Evolutionary conservation across 2,888 invertebrate species (phyloP).

Genomic region (Athrips mouffetella): DNA sequence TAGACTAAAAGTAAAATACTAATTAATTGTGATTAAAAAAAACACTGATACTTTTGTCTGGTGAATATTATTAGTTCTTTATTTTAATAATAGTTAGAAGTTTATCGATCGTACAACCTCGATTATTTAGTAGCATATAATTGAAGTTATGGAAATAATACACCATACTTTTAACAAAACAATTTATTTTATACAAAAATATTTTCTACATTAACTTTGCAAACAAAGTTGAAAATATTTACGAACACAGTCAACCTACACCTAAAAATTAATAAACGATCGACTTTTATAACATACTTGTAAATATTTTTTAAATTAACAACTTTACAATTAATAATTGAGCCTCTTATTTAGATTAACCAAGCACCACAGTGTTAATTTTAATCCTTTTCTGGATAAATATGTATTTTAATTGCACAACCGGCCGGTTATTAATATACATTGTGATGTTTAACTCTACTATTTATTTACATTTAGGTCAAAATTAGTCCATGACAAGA

Average conservation of each 20-base stretch:
- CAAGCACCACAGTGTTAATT: slow-evolving; percentile 49
- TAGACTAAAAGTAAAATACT: no score
- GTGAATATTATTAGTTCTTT: no score
- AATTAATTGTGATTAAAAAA: no score
- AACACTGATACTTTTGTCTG: no score
- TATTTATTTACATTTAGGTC: slow-evolving; percentile 39
- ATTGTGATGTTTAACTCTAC: slow-evolving; percentile 30
- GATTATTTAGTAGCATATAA: no score
- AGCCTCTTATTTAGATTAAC: slow-evolving; percentile 54
- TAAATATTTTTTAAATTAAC: slow-evolving; percentile 21
- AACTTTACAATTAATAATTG: slow-evolving; percentile 43
- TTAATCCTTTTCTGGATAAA: slow-evolving; percentile 31
- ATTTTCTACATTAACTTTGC: slow-evolving; percentile 40
- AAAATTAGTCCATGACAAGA: neutral
- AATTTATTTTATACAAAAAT: slow-evolving; percentile 38
- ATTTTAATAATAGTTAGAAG: no score
- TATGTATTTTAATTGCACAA: slow-evolving; percentile 63
- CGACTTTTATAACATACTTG: slow-evolving; percentile 1
- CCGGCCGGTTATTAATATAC: slow-evolving; percentile 64
- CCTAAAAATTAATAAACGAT: slow-evolving; percentile 9
- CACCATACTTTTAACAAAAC: slow-evolving; percentile 21
- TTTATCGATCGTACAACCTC: no score
- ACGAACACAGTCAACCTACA: slow-evolving; percentile 17
- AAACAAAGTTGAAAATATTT: slow-evolving; percentile 45
- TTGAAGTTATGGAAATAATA: no score